A percentile compares a stretch with the other conserved stretches of the same genome.
phyloP scores from a whole-genome alignment of 2,113 vertebrate species.

The Pristiophorus japonicus region DNA sequence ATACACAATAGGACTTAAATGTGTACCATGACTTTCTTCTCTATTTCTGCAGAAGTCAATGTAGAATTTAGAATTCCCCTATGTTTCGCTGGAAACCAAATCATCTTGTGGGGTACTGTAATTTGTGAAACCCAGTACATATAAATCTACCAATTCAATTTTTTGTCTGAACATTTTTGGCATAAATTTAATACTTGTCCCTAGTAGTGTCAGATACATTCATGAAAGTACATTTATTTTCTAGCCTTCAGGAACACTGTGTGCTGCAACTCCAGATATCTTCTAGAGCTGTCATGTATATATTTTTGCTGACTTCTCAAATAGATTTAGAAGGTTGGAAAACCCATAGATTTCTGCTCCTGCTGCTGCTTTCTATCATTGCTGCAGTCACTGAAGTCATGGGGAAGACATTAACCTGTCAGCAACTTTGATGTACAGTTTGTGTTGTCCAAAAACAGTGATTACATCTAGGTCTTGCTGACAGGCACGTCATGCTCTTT shows the following conservation, averaged over 20 bases:
- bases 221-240: slow-evolving; percentile 22
- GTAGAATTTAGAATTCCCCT: neutral
- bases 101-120: slow-evolving; percentile 28
- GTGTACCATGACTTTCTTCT: neutral
- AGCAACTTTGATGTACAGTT: slow-evolving; percentile 27
- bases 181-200: slow-evolving; percentile 16
- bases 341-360: neutral
- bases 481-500: neutral
- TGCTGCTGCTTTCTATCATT: slow-evolving; percentile 35
- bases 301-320: slow-evolving; percentile 26
- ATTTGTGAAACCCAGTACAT: neutral
- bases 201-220: slow-evolving; percentile 20
- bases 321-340: slow-evolving; percentile 22
- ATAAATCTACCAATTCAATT: slow-evolving; percentile 13
- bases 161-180: neutral
- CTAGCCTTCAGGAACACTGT: slow-evolving; percentile 23
- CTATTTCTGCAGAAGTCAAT: neutral
- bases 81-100: neutral
- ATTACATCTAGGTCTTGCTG: slow-evolving; percentile 33
- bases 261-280: slow-evolving; percentile 27
- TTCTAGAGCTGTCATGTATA: neutral
- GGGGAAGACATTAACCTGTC: slow-evolving; percentile 35
- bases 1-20: neutral
- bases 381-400: neutral
- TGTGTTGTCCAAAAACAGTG: slow-evolving; percentile 28